phyloP scores from a whole-genome alignment of 2,888 invertebrate species.

The Pemphredon lugubris region DNA sequence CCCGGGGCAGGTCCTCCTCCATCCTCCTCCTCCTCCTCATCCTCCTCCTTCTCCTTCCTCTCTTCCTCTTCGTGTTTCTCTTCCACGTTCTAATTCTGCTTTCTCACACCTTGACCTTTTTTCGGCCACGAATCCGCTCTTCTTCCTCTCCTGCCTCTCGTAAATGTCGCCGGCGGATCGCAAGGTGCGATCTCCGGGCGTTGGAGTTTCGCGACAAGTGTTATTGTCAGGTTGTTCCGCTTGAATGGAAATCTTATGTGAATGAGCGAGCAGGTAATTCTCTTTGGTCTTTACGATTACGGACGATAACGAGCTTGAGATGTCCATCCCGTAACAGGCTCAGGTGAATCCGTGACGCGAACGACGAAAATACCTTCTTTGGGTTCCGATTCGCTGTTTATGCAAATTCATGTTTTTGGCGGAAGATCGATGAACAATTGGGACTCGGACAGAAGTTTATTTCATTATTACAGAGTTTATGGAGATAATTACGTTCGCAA shows the following conservation, averaged over 20 bases:
- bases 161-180: slow-evolving; percentile 19
- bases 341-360: no score
- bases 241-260: neutral
- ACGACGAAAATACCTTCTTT: no score
- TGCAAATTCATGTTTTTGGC: no score
- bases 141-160: slow-evolving; percentile 1
- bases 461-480: no score
- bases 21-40: slow-evolving; percentile 8
- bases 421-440: no score
- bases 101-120: slow-evolving; percentile 42
- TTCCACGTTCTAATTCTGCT: slow-evolving; percentile 42
- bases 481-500: no score
- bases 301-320: no score
- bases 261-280: no score
- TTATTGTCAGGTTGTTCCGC: slow-evolving; percentile 42
- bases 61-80: neutral
- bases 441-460: no score
- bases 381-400: no score
- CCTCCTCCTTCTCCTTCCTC: neutral
- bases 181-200: slow-evolving; percentile 54
- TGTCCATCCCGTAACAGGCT: no score
- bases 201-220: slow-evolving; percentile 69
- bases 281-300: no score
- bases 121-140: neutral
- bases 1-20: slow-evolving; percentile 11